phyloP scores from a whole-genome alignment of 1,140 invertebrate species.

The Anastatus disparis region DNA sequence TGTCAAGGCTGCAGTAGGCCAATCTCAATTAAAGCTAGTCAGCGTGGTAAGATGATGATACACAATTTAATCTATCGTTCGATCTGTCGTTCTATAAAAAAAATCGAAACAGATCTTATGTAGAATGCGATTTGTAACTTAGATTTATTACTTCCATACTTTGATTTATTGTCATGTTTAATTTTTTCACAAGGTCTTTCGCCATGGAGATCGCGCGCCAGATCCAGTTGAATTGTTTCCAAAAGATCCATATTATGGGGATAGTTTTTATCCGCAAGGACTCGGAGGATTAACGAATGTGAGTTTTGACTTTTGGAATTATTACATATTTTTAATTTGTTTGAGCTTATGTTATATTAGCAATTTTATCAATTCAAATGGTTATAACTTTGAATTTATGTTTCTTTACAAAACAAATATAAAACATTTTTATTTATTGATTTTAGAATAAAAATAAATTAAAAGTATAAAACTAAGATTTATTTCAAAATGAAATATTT shows the following conservation, averaged over 20 bases:
- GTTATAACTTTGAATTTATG: too few relatives aligned
- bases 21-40: not conserved
- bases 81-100: not conserved
- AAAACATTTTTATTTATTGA: too few relatives aligned
- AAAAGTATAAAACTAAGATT: too few relatives aligned
- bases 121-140: too few relatives aligned
- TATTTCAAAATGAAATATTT: too few relatives aligned
- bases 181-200: slow-evolving; percentile 67
- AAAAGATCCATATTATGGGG: slow-evolving; percentile 70
- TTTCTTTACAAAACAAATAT: too few relatives aligned
- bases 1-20: not conserved
- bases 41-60: too few relatives aligned
- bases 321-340: not conserved
- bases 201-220: slow-evolving; percentile 83
- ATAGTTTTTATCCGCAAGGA: slow-evolving; percentile 74
- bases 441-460: too few relatives aligned
- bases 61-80: too few relatives aligned
- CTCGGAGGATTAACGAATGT: slow-evolving; percentile 80
- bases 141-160: not conserved
- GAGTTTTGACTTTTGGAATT: slow-evolving; percentile 58
- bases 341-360: too few relatives aligned
- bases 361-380: too few relatives aligned
- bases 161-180: not conserved
- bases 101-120: too few relatives aligned
- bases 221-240: slow-evolving; percentile 70